Percentiles rank a stretch among this genome's conserved stretches.
Conservation (phyloP, 2,888 invertebrate genomes). For the Megaustenia siamemsis region DNA sequence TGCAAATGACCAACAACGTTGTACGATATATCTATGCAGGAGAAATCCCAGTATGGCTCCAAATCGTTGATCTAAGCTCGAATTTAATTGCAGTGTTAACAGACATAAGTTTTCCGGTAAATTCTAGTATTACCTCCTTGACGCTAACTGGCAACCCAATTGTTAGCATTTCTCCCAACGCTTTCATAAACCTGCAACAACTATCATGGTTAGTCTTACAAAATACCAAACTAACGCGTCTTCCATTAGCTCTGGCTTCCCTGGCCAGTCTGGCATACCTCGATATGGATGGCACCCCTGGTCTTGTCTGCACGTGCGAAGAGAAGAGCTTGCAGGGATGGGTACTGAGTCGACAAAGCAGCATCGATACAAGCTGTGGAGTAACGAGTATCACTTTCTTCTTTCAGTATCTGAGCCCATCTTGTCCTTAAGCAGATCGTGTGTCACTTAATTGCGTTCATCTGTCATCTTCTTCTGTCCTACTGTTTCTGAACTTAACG, state of each 20-base stretch:
- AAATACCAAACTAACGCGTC: background rate
- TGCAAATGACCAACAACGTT: background rate
- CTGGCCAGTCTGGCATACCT: background rate
- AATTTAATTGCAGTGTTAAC: background rate
- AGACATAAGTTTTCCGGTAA: background rate
- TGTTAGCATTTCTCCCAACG: background rate
- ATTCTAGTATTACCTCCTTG: background rate
- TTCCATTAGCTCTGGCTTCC: background rate
- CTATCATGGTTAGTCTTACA: background rate
- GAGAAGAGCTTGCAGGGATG: background rate
- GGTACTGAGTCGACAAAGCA: background rate
- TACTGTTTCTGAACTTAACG: too few species aligned
- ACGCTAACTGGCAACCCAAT: background rate
- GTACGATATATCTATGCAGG: background rate
- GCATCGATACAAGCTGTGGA: background rate
- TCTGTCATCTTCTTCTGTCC: too few species aligned
- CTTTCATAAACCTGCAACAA: background rate
- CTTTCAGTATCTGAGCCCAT: background rate
- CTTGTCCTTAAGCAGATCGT: background rate
- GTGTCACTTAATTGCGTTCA: too few species aligned
- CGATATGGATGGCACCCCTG: background rate
- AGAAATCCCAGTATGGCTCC: background rate
- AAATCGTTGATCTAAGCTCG: background rate
- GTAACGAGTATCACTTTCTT: background rate
- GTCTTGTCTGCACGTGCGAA: background rate